Percentiles rank a stretch among this genome's conserved stretches.
These are phyloP conservation scores for Melipona quadrifasciata DNA, from an alignment of 1,140 invertebrate species.

Conservation along the genomic window DNA sequence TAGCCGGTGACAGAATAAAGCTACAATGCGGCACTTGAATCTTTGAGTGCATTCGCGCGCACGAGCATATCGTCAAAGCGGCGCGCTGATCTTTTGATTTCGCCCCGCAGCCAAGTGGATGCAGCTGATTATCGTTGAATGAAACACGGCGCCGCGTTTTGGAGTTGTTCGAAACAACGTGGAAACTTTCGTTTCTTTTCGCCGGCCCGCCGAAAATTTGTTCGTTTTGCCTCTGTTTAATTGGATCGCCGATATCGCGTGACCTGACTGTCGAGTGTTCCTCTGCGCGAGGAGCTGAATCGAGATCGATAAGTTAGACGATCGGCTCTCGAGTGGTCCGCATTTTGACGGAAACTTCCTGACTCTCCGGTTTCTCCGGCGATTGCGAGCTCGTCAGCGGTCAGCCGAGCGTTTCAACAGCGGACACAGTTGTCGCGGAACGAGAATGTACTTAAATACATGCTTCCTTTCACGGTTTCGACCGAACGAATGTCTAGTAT, in stretches of 20 bases:
- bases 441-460: background rate
- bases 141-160: slow-evolving; percentile 9
- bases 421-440: background rate
- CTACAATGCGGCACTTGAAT: slow-evolving; percentile 56
- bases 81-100: slow-evolving; percentile 64
- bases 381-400: background rate
- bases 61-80: slow-evolving; percentile 49
- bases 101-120: slow-evolving; percentile 22
- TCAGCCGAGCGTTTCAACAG: background rate
- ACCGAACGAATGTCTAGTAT: too few species aligned
- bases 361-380: background rate
- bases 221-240: background rate
- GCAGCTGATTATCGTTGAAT: slow-evolving; percentile 38
- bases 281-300: background rate
- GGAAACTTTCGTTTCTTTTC: background rate
- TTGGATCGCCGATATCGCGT: background rate
- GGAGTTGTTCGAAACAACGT: background rate
- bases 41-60: slow-evolving; percentile 54
- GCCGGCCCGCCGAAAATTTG: background rate
- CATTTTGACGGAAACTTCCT: background rate
- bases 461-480: too few species aligned
- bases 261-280: too few species aligned
- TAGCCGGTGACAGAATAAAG: slow-evolving; percentile 43
- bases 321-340: background rate
- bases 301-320: background rate